Base-by-base conservation (phyloP, 1,140 invertebrate species). In the Drosophila guanche region DNA sequence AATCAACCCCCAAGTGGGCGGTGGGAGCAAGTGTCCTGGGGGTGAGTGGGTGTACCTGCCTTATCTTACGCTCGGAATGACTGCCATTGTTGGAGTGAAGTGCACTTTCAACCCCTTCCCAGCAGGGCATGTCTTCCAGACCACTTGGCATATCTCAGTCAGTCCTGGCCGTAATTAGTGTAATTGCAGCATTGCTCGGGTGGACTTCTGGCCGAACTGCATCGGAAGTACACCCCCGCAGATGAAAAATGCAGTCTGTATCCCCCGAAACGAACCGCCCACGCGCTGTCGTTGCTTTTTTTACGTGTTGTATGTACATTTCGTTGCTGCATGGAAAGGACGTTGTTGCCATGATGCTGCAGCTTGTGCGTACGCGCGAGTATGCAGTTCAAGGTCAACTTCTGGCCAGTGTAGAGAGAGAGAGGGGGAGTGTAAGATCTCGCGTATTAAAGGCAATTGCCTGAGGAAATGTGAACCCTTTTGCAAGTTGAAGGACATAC, bases 351-450 rank as follows among this genome's bases (percentile, higher is more conserved):
- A 41, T 40, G 65, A 37, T 57, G 51, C 33, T 68, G 58, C 33
- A 37, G 33, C 33, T 37, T 1, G 10, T 63, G 57, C 40, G 61
- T 70, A 59, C 68, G 23, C 54, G 52, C 47, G 55, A 60, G 63
- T 76, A 71, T 80, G 67, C 66, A 71, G 67, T 80, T 80, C 67
- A 80, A 71, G 72, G 77, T 76, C 77, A 69, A 65, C 40, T 43
- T 6, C 10, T 47, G 42, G 71, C n/a, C 25, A 20, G 16, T 20
- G 16, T 20, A 20, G 16, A 20, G 16, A 20, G 16, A 20, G 16
- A 20, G 10, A 12, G 33, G 4, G 4, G 40, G 54, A 43, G 43
- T 25, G 12, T 10, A 14, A 10, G 45, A 23, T 48, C 4, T 4
- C 33, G 33, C 27, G 25, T 22, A 23, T 22, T 62, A 14, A 10